Evolutionary conservation across 2,888 invertebrate species (phyloP).

Genomic region (Cheiracanthium punctorium): DNA sequence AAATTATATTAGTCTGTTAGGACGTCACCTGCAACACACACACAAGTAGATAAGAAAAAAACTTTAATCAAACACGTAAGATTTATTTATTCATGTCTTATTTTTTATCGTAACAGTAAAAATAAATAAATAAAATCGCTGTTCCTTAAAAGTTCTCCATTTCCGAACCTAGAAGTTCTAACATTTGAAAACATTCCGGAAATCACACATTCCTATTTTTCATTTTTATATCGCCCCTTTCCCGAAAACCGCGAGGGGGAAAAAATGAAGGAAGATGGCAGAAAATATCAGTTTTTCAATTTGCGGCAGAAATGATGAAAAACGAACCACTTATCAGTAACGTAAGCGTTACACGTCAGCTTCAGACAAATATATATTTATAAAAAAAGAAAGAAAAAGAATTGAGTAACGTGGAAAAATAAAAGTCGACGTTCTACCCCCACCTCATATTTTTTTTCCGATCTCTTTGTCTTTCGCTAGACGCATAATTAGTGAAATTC

Average conservation of each 20-base stretch:
- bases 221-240: no score
- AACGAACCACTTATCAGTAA: constrained; percentile 65
- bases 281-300: constrained; percentile 67
- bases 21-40: no score
- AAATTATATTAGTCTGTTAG: no score
- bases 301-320: constrained; percentile 65
- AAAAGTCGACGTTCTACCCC: constrained; percentile 10
- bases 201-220: no score
- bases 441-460: constrained; percentile 18
- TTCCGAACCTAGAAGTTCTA: no score
- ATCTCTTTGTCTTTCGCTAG: constrained; percentile 31
- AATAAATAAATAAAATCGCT: no score
- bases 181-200: no score
- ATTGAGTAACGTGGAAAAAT: constrained; percentile 44
- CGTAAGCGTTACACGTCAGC: constrained; percentile 53
- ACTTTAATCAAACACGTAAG: no score
- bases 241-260: background rate
- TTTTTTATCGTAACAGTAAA: no score
- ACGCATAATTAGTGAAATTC: constrained; percentile 55
- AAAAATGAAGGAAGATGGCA: constrained; percentile 2
- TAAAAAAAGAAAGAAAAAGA: constrained; percentile 19
- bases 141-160: no score
- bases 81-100: no score
- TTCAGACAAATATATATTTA: background rate
- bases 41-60: no score